phyloP scores from a whole-genome alignment of 2,113 vertebrate genomes.

The Pagrus major region DNA sequence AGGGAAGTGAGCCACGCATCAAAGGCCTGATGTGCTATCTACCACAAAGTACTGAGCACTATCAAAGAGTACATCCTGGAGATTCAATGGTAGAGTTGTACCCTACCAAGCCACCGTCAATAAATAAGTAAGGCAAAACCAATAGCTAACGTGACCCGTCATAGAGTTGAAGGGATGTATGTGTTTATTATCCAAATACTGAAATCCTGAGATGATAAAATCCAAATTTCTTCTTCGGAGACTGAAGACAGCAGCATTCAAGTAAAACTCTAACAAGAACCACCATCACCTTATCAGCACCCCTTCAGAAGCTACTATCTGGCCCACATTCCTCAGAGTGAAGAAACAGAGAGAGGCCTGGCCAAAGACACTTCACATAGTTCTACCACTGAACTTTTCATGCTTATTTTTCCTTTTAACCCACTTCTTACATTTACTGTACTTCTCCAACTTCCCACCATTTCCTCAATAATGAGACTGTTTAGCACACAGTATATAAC shows the following conservation, averaged over 20 bases:
- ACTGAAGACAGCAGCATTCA: not conserved
- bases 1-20: conserved; percentile 16
- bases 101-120: not conserved
- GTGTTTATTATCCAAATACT: not conserved
- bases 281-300: conserved; percentile 42
- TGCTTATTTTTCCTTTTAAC: not conserved
- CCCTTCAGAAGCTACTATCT: conserved; percentile 34
- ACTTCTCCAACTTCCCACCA: not conserved
- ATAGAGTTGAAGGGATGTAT: not conserved
- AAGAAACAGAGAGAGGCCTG: conserved; percentile 11
- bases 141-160: not conserved
- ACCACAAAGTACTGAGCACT: not conserved
- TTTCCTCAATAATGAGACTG: not conserved
- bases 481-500: not conserved
- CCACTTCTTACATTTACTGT: not conserved
- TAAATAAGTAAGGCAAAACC: not conserved
- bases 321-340: conserved; percentile 43
- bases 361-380: not conserved
- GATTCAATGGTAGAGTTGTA: not conserved
- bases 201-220: not conserved
- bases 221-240: not conserved
- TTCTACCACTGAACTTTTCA: not conserved
- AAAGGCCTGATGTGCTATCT: not conserved
- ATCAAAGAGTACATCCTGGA: not conserved
- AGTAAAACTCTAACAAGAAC: conserved; percentile 13